Evolutionary conservation across 2,888 invertebrate species (phyloP).

Genomic region (Entomobrya multifasciata): DNA sequence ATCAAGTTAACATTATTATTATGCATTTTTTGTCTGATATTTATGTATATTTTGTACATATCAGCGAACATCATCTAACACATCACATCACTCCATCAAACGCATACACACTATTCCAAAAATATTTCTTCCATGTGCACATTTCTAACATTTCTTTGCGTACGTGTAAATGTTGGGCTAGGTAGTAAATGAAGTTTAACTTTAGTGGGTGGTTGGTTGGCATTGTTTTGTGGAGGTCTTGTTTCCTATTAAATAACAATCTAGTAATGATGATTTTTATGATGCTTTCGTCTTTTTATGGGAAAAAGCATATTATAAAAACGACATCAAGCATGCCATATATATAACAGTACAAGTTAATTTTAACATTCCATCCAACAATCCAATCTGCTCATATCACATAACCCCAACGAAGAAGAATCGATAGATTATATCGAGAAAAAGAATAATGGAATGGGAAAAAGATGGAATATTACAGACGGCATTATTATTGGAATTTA

Average conservation of each 20-base stretch:
- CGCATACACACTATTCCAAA: conserved; percentile 22
- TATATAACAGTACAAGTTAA: neutral
- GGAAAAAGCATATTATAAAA: conserved; percentile 17
- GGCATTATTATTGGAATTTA: neutral
- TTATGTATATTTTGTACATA: neutral
- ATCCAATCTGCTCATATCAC: neutral
- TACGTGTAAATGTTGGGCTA: conserved; percentile 50
- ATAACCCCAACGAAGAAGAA: neutral
- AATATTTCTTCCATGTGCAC: neutral
- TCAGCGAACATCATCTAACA: neutral
- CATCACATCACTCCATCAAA: neutral
- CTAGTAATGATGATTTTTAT: neutral
- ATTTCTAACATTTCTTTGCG: too few species aligned
- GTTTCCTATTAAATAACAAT: conserved; percentile 22
- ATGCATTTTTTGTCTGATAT: neutral
- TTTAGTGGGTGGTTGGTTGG: conserved; percentile 50
- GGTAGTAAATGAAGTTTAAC: conserved; percentile 47
- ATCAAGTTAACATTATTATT: neutral
- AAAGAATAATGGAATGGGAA: neutral
- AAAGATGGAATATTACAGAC: conserved; percentile 21
- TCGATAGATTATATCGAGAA: neutral
- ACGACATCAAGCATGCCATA: conserved; percentile 22
- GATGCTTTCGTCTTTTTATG: neutral
- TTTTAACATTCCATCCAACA: too few species aligned
- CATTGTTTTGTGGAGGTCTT: conserved; percentile 56